phyloP scores from a whole-genome alignment of 1,140 invertebrate genomes.

The Zaprionus kolodkinae region DNA sequence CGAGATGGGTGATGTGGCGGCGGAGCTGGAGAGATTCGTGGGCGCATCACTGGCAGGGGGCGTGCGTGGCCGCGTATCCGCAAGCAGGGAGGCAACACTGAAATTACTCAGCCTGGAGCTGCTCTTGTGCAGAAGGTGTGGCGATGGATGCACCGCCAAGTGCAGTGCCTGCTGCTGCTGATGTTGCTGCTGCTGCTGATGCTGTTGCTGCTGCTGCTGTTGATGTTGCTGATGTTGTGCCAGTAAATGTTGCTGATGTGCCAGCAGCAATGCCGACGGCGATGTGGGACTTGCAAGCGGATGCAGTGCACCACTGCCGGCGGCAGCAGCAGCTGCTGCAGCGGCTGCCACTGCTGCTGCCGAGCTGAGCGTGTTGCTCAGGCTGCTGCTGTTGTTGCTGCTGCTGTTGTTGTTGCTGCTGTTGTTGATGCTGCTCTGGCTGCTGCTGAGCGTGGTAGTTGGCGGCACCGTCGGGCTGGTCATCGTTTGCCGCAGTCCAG shows the following conservation, averaged over 20 bases:
- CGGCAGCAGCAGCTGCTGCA: slow-evolving; percentile 31
- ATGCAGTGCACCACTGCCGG: slow-evolving; percentile 44
- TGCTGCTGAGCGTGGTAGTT: slow-evolving; percentile 55
- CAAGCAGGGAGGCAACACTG: slow-evolving; percentile 88
- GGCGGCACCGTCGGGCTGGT: slow-evolving; percentile 84
- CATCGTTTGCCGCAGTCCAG: slow-evolving; percentile 83
- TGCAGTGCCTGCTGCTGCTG: slow-evolving; percentile 69
- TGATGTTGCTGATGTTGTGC: slow-evolving; percentile 71
- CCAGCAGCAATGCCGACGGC: slow-evolving; percentile 86
- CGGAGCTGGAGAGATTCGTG: slow-evolving; percentile 80
- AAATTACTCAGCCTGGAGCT: slow-evolving; percentile 87
- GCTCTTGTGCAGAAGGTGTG: slow-evolving; percentile 83
- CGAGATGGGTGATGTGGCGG: slow-evolving; percentile 69
- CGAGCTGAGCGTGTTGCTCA: slow-evolving; percentile 40
- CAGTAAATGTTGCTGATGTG: slow-evolving; percentile 85
- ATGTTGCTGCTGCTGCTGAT: slow-evolving; percentile 64
- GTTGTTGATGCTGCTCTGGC: slow-evolving; percentile 13
- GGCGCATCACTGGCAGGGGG: slow-evolving; percentile 78
- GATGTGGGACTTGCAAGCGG: slow-evolving; percentile 74
- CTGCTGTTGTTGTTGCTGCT: slow-evolving; percentile 52
- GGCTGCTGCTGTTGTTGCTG: slow-evolving; percentile 43
- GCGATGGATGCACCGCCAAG: slow-evolving; percentile 68
- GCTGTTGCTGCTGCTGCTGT: slow-evolving; percentile 72
- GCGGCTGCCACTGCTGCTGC: slow-evolving; percentile 30
- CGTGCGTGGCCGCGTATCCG: slow-evolving; percentile 86